Base-by-base conservation (phyloP, 2,797 vertebrate species). In the Lophius americanus region DNA sequence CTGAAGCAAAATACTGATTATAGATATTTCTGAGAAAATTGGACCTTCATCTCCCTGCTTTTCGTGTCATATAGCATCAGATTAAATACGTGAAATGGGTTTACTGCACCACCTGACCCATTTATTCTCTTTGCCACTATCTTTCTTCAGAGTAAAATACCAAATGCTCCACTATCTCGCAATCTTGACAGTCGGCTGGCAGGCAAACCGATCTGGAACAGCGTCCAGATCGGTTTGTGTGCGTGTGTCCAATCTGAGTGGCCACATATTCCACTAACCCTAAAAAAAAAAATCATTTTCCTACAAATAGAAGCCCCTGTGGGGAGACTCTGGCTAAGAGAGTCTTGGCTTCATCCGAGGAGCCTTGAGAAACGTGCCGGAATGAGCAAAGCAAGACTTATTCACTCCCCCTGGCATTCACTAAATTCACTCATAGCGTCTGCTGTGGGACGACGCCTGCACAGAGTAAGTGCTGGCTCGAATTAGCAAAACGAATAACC, bases 11-110 rank as follows among this genome's bases (percentile, higher is more conserved):
- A 75, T 35, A 72, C 39, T 36, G 76, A 89, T 85, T 81, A 64
- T 87, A 88, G 85, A 90, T 83, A 83, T 73, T 89, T 63, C 74
- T 83, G 82, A 83, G 78, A 86, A 82, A 58, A 60, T 55, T 72
- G 33, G 59, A 78, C 75, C 47, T 76, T 72, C 8, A 51, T 68
- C 78, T 73, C 23, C 37, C 41, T 6, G 7, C 52, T 11, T 3
- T 0, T 43, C 5, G 12, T 55, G 79, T 81, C 78, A 89, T 83
- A 75, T 12, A 78, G 55, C 43, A 53, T 76, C 64, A n/a, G 38
- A 55, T 54, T 23, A 73, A 81, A 83, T 83, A 78, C 66, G 76
- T 72, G 67, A 82, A 61, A 57, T 47, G 32, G 69, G 58, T 58
- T 60, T n/a, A 43, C 12, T 55, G 68, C 69, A 72, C 61, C 62